Evolutionary conservation across 1,140 invertebrate genomes (phyloP).

Genomic region (Drosophila arawakana): DNA sequence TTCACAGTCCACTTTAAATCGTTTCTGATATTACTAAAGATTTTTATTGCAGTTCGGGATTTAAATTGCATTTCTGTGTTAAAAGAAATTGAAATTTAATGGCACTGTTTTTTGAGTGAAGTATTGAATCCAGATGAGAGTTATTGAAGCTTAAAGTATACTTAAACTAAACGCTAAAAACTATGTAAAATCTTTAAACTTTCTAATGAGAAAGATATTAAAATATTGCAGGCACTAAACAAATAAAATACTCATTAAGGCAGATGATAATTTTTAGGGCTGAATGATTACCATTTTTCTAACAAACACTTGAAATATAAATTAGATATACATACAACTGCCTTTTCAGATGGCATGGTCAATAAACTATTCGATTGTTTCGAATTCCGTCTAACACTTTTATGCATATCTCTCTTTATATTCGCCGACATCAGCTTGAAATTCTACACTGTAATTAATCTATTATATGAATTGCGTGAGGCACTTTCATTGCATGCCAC

Average conservation of each 20-base stretch:
- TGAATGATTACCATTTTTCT: too few species aligned
- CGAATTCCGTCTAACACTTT: constrained; percentile 9
- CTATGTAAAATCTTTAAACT: too few species aligned
- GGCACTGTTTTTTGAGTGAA: neutral
- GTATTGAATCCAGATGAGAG: neutral
- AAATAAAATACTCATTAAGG: too few species aligned
- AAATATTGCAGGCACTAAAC: too few species aligned
- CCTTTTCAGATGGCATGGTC: too few species aligned
- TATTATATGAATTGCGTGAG: constrained; percentile 66
- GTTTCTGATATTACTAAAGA: constrained; percentile 11
- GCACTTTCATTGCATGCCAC: constrained; percentile 58
- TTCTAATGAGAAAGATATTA: too few species aligned
- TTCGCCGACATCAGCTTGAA: constrained; percentile 16
- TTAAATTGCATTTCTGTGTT: constrained; percentile 24
- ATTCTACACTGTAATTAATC: constrained; percentile 70
- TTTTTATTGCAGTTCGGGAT: constrained; percentile 34
- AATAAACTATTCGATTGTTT: neutral
- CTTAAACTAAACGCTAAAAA: too few species aligned
- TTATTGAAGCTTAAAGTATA: too few species aligned
- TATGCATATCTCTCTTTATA: constrained; percentile 6
- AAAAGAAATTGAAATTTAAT: constrained; percentile 2
- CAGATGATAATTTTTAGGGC: too few species aligned
- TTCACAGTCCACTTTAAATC: constrained; percentile 16
- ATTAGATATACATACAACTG: too few species aligned
- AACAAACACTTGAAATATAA: too few species aligned